Evolutionary conservation across 1,140 invertebrate genomes (phyloP), one percentile per base, ranked within the genome.

Genomic region (Leptinotarsa texana): DNA sequence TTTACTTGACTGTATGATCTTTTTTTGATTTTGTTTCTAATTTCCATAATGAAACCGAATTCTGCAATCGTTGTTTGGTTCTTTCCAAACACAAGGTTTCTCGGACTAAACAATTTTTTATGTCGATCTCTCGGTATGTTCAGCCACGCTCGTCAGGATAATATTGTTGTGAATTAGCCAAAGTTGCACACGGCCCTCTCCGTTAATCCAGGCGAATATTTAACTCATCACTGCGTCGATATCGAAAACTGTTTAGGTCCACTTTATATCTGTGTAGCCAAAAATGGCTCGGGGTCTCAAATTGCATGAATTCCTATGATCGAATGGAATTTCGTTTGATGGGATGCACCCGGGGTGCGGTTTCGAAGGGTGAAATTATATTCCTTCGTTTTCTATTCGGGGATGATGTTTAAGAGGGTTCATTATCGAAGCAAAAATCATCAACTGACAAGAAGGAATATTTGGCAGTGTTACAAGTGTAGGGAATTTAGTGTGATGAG

Each of bases 261-360:
- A 73, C 75, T 73, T 76, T 73, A 47, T 76, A 73, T 75, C 71
- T 74, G 74, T 73, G 72, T 76, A 69, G 67, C 77, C 77, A 78
- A 78, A 78, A 68, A 78, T 71, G 77, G 77, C 74, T 75, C 74
- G 77, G 66, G 51, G 62, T 75, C 77, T 78, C 77, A 63, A 73
- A 75, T 78, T 78, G 77, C 77, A 78, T 61, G 24, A 70, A 48
- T 13, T 67, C 65, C 65, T n/a, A 24, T 67, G 65, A 17, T 42
- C 65, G 65, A 33, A 17, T 24, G 15, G 17, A 57, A 57, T 57
- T 15, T 57, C 22, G 15, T 65, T 18, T 11, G 3, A 22, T 42
- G 3, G 65, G 18, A 22, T 42, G 24, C 65, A 67, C 65, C 18
- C 6, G 65, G 65, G 65, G 3, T 24, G 17, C 4, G 65, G 8